Base-by-base conservation (phyloP, 2,113 vertebrate genomes). In the Tychaedon coryphoeus region DNA sequence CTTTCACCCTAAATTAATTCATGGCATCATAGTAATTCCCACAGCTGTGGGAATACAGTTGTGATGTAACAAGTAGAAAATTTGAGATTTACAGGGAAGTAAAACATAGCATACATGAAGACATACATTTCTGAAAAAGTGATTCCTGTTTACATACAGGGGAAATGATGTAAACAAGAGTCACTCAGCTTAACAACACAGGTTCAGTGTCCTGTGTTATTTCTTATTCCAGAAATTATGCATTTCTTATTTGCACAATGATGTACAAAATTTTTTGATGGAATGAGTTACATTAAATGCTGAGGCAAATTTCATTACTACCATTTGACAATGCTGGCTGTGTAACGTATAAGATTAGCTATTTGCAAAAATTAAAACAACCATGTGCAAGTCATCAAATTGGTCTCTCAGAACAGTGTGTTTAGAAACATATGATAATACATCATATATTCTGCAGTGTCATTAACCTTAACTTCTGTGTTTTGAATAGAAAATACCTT, bases 1-100 rank as follows among this genome's bases (percentile, higher is more conserved):
- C 90, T 40, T 88, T 96, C 79, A 96, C 90, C 93, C 67, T 88
- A 88, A 96, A 92, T 92, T 95, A 86, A 73, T 95, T 96, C 61
- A 66, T 72, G 42, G 33, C 28, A 33, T 70, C 74, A 34, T 53
- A 71, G 29, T 64, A 83, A 92, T 75, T 81, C 61, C 74, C 75
- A 61, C 36, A 90, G 50, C 34, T 51, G 50, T 16, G 50, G 25
- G 25, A 51, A 88, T 66, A 24, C 7, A 86, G 12, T 42, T 91
- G 26, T 76, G 61, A 93, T 83, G 57, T 82, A 86, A 95, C 40
- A 76, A 79, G 48, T 25, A 61, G 48, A 78, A 53, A 20, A 79
- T 53, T 60, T 64, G 24, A 40, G 31, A 86, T 93, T 54, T 40
- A 70, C 33, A 85, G 28, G 28, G 91, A 97, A 90, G 14, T 47